Conservation (phyloP, 2,888 invertebrate species). For the Neelides folsomi region DNA sequence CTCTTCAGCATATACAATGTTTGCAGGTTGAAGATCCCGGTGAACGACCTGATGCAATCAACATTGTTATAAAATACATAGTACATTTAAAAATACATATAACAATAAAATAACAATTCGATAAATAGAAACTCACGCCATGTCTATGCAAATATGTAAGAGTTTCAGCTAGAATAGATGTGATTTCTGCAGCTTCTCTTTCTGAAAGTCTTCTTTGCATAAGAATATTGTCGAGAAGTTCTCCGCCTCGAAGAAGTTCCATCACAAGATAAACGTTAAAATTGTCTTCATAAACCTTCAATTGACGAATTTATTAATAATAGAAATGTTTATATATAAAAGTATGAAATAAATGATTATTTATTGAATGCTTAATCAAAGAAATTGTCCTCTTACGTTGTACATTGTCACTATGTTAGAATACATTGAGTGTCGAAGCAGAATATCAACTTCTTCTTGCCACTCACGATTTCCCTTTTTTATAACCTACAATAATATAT, state of each 20-base stretch:
- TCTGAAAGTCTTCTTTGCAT: slow-evolving; percentile 68
- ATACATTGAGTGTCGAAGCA: slow-evolving; percentile 86
- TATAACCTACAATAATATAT: slow-evolving; percentile 21
- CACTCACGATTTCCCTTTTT: slow-evolving; percentile 61
- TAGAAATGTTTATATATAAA: background rate
- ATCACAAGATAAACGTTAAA: slow-evolving; percentile 69
- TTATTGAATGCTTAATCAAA: background rate
- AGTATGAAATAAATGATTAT: background rate
- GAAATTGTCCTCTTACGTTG: slow-evolving; percentile 48
- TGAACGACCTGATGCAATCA: slow-evolving; percentile 48
- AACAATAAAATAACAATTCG: no score
- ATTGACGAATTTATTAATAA: slow-evolving; percentile 3
- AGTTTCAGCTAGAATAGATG: slow-evolving; percentile 71
- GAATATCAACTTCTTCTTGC: slow-evolving; percentile 92
- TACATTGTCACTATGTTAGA: slow-evolving; percentile 84
- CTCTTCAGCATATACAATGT: slow-evolving; percentile 82
- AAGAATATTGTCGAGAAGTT: slow-evolving; percentile 82
- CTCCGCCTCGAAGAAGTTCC: slow-evolving; percentile 85
- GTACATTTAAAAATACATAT: background rate
- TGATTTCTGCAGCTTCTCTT: slow-evolving; percentile 77
- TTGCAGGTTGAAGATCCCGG: slow-evolving; percentile 94
- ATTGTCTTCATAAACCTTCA: slow-evolving; percentile 55
- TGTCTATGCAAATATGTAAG: slow-evolving; percentile 89
- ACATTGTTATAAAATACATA: slow-evolving; percentile 5
- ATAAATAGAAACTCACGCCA: slow-evolving; percentile 61